phyloP scores from a whole-genome alignment of 2,888 invertebrate genomes.

The Lithodes maja region DNA sequence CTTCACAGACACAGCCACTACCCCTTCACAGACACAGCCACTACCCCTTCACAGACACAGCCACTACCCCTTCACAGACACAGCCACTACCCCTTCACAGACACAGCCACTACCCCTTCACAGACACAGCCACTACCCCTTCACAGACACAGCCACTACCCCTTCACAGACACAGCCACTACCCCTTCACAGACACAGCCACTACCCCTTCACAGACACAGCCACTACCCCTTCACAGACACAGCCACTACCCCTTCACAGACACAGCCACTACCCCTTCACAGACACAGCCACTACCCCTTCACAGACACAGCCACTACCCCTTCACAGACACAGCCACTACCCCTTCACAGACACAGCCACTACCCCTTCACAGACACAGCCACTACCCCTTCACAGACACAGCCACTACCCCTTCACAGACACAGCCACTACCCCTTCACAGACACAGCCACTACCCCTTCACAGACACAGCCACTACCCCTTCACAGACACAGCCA shows the following conservation, averaged over 20 bases:
- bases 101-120: conserved; percentile 31
- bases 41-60: conserved; percentile 44
- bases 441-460: conserved; percentile 36
- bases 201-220: conserved; percentile 42
- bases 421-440: conserved; percentile 31
- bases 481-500: conserved; percentile 44
- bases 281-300: conserved; percentile 31
- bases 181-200: conserved; percentile 44
- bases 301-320: conserved; percentile 44
- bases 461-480: conserved; percentile 44
- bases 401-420: conserved; percentile 35
- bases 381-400: conserved; percentile 39
- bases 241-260: conserved; percentile 38
- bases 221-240: conserved; percentile 38
- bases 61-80: conserved; percentile 37
- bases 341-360: conserved; percentile 44
- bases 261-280: conserved; percentile 31
- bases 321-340: conserved; percentile 44
- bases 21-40: conserved; percentile 44
- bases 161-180: conserved; percentile 44
- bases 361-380: conserved; percentile 39
- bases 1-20: conserved; percentile 44
- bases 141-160: conserved; percentile 40
- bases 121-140: conserved; percentile 31
- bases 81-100: conserved; percentile 41